phyloP scores from a whole-genome alignment of 1,140 invertebrate genomes.

The Drosophila virilis region DNA sequence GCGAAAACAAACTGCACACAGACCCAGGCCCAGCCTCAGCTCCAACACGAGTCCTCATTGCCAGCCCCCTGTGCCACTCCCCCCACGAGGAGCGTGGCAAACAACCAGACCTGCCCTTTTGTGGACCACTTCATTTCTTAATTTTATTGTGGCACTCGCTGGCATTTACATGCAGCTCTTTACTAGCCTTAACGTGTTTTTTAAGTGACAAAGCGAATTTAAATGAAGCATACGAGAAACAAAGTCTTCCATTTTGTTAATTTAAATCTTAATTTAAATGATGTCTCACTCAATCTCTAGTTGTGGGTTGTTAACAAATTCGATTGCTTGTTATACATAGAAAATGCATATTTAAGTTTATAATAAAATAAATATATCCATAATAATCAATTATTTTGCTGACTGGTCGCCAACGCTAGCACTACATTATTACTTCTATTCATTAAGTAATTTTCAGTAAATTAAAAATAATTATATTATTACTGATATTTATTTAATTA shows the following conservation, averaged over 20 bases:
- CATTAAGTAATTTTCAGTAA: too few relatives aligned
- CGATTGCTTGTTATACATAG: too few relatives aligned
- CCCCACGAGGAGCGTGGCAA: not conserved
- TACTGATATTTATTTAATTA: too few relatives aligned
- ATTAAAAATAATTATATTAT: too few relatives aligned
- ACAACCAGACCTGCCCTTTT: slow-evolving; percentile 16
- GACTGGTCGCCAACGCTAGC: too few relatives aligned
- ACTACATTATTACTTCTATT: too few relatives aligned
- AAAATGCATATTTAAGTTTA: too few relatives aligned
- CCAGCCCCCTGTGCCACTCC: not conserved
- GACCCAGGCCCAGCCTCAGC: not conserved
- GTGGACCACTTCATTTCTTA: slow-evolving; percentile 44
- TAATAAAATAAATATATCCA: too few relatives aligned
- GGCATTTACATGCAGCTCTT: slow-evolving; percentile 37
- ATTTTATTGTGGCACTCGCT: slow-evolving; percentile 37
- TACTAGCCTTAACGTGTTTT: slow-evolving; percentile 24
- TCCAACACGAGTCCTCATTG: not conserved
- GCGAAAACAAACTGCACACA: slow-evolving; percentile 3
- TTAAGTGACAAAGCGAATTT: slow-evolving; percentile 36
- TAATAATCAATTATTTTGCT: too few relatives aligned
- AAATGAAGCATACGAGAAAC: slow-evolving; percentile 12
- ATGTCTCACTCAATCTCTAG: not conserved
- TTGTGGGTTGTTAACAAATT: too few relatives aligned
- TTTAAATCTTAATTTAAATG: slow-evolving; percentile 27
- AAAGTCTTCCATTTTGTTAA: slow-evolving; percentile 6